These are phyloP conservation scores for Anabacerthia variegaticeps DNA, from an alignment of 2,797 vertebrate genomes.

Conservation along the genomic window DNA sequence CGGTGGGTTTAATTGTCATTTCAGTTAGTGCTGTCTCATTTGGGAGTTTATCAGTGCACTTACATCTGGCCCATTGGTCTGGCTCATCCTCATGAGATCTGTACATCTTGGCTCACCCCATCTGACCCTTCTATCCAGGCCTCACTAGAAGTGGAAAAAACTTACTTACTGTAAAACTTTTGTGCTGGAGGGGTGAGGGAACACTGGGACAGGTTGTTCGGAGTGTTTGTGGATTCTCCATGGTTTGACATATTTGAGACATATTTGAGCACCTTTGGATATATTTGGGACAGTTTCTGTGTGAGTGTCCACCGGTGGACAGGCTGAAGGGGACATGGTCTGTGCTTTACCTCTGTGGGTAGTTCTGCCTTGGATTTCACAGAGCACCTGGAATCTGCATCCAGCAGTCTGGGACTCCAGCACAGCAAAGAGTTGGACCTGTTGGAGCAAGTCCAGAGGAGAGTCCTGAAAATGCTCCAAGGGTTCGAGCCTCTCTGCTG, in stretches of 20 bases:
- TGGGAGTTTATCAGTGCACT: not conserved
- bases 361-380: not conserved
- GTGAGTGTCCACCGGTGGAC: too few relatives aligned
- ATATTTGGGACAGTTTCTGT: not conserved
- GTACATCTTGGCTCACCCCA: not conserved
- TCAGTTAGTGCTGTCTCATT: not conserved
- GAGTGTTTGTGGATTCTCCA: not conserved
- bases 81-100: not conserved
- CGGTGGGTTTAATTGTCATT: not conserved
- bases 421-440: not conserved
- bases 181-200: not conserved
- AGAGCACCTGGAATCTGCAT: not conserved
- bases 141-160: not conserved
- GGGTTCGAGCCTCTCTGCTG: not conserved
- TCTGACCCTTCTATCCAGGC: not conserved
- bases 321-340: not conserved
- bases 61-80: not conserved
- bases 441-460: not conserved
- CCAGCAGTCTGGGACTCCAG: not conserved
- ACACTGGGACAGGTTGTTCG: not conserved
- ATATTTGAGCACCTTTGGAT: not conserved
- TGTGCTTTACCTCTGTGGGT: not conserved
- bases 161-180: not conserved
- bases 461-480: not conserved
- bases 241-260: not conserved